phyloP scores from a whole-genome alignment of 2,888 invertebrate genomes.

The Eueremaeus valkanovi region DNA sequence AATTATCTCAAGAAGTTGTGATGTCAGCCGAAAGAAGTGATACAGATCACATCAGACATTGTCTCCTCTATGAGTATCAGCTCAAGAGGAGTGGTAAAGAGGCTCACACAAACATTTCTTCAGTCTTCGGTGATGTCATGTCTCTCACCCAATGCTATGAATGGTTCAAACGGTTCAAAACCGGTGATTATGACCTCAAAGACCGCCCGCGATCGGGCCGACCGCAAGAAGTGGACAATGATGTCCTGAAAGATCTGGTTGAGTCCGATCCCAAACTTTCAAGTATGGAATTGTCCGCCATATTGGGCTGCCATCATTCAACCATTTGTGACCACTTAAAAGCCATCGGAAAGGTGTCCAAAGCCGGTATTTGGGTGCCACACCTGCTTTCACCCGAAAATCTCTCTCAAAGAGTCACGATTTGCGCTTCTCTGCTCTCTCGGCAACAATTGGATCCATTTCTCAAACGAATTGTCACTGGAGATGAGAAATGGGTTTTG shows the following conservation, averaged over 20 bases:
- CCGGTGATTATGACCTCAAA: no score
- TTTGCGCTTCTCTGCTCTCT: slow-evolving; percentile 23
- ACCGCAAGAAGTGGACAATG: slow-evolving; percentile 12
- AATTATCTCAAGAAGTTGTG: not conserved
- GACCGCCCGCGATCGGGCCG: not conserved
- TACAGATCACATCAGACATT: not conserved
- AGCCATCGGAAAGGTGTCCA: not conserved
- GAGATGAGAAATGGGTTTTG: slow-evolving; percentile 41
- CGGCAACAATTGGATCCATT: slow-evolving; percentile 31
- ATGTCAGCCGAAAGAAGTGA: slow-evolving; percentile 1
- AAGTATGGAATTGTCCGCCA: slow-evolving; percentile 4
- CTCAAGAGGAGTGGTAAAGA: not conserved
- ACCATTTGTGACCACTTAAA: not conserved
- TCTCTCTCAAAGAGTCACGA: not conserved
- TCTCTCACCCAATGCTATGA: not conserved
- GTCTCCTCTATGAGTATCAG: not conserved
- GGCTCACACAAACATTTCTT: not conserved
- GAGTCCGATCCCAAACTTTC: not conserved
- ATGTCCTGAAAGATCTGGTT: not conserved
- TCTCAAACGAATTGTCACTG: slow-evolving; percentile 36
- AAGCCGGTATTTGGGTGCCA: slow-evolving; percentile 5
- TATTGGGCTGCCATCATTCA: not conserved
- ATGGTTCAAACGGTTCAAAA: no score
- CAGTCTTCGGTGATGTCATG: not conserved
- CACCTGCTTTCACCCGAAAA: not conserved